These are phyloP conservation scores for Vanacampus margaritifer DNA, from an alignment of 2,113 vertebrate genomes.

Conservation along the genomic window DNA sequence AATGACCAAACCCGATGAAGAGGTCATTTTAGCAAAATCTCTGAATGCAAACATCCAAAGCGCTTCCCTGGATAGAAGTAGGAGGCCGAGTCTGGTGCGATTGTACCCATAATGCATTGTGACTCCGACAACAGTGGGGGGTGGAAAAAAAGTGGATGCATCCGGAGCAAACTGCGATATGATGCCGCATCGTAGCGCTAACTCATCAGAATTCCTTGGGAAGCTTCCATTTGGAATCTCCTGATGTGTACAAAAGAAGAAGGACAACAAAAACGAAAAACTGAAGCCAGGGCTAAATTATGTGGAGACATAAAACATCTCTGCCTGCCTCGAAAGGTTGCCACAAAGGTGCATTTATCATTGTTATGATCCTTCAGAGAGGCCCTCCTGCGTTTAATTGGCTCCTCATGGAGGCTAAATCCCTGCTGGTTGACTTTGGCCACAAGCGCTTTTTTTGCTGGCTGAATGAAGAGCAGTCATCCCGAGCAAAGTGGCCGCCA, in stretches of 20 bases:
- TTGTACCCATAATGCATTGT: background rate
- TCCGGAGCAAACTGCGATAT: conserved; percentile 19
- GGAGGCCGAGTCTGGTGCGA: background rate
- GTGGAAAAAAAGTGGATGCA: background rate
- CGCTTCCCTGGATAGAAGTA: too few relatives aligned
- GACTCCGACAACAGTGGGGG: background rate
- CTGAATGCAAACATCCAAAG: too few relatives aligned
- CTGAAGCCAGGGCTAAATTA: conserved; percentile 44
- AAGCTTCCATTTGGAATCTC: conserved; percentile 41
- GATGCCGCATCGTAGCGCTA: conserved; percentile 28
- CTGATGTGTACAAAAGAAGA: conserved; percentile 20
- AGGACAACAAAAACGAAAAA: conserved; percentile 34
- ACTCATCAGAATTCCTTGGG: conserved; percentile 37
- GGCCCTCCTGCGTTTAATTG: conserved; percentile 67
- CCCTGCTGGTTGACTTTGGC: conserved; percentile 23
- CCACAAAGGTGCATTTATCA: conserved; percentile 64
- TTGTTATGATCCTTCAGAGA: conserved; percentile 64
- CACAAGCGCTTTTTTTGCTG: conserved; percentile 24
- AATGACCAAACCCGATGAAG: too few relatives aligned
- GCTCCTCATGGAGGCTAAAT: conserved; percentile 68
- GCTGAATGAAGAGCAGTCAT: conserved; percentile 26
- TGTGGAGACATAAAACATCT: conserved; percentile 51
- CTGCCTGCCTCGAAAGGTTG: conserved; percentile 37
- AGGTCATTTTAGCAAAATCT: too few relatives aligned
- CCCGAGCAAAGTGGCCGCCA: conserved; percentile 31